A percentile compares a stretch with the other conserved stretches of the same genome.
Evolutionary conservation across 2,888 invertebrate species (phyloP).

Genomic region (Bimastos eiseni): DNA sequence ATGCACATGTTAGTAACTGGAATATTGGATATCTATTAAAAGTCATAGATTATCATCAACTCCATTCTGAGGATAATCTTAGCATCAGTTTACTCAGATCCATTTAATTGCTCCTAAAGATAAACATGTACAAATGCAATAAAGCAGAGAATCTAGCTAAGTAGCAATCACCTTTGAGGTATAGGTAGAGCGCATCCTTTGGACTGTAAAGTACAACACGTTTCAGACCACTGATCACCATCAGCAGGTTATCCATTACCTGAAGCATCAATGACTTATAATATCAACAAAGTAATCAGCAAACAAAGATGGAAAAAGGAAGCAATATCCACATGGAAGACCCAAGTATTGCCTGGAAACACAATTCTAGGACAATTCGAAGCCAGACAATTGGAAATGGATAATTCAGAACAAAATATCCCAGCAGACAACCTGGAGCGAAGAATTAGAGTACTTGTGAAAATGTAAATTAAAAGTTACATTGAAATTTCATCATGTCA

Average conservation of each 20-base stretch:
- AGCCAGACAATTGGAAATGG: too few relatives aligned
- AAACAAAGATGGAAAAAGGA: not conserved
- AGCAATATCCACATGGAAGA: not conserved
- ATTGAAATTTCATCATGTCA: too few relatives aligned
- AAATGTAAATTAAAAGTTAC: too few relatives aligned
- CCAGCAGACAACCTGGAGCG: too few relatives aligned
- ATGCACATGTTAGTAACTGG: not conserved
- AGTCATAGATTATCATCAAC: not conserved
- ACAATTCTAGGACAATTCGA: too few relatives aligned
- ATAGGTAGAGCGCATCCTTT: slow-evolving; percentile 64
- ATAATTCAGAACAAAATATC: too few relatives aligned
- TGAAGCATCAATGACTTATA: slow-evolving; percentile 40
- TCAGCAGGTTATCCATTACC: slow-evolving; percentile 67
- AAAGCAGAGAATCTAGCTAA: not conserved
- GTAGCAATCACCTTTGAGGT: slow-evolving; percentile 63
- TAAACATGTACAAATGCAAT: not conserved
- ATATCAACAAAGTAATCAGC: not conserved
- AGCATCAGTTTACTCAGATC: not conserved
- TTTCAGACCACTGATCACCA: slow-evolving; percentile 65
- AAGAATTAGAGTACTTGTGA: too few relatives aligned
- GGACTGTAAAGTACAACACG: slow-evolving; percentile 65
- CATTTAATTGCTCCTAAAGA: not conserved
- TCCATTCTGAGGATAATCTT: not conserved
- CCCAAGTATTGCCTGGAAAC: not conserved
- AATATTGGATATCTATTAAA: not conserved